These are phyloP conservation scores for Actias luna DNA, from an alignment of 2,888 invertebrate species.

Conservation along the genomic window DNA sequence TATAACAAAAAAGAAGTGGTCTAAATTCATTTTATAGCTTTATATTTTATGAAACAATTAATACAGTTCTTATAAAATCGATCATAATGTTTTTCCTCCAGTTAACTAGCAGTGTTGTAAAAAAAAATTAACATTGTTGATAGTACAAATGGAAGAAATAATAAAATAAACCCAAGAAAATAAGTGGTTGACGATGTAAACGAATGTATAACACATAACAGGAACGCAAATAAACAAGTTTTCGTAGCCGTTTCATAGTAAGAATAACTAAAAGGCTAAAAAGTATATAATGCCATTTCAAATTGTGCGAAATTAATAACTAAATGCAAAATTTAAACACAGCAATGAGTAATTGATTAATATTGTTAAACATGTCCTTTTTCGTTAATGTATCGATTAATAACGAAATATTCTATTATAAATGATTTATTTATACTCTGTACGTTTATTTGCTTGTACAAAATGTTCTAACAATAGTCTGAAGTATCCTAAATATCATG, in stretches of 20 bases:
- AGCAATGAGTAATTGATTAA: not conserved
- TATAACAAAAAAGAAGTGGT: not conserved
- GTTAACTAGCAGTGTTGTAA: no score
- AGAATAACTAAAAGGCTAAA: not conserved
- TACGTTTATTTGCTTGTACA: not conserved
- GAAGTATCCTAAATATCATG: no score
- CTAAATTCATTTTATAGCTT: not conserved
- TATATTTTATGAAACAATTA: no score
- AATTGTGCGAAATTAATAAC: not conserved
- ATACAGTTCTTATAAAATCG: no score
- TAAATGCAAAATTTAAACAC: not conserved
- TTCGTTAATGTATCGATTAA: not conserved
- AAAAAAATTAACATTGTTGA: no score
- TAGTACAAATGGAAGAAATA: no score
- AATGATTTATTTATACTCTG: not conserved
- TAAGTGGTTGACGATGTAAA: not conserved
- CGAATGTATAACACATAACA: not conserved
- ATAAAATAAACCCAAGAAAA: no score
- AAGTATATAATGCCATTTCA: not conserved
- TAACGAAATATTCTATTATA: not conserved
- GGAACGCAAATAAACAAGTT: not conserved
- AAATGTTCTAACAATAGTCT: no score
- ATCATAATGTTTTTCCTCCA: no score
- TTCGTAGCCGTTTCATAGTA: not conserved
- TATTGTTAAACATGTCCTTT: not conserved